Percentiles rank a stretch among this genome's conserved stretches.
Evolutionary conservation across 2,888 invertebrate genomes (phyloP).

Genomic region (Carterocephalus palaemon): DNA sequence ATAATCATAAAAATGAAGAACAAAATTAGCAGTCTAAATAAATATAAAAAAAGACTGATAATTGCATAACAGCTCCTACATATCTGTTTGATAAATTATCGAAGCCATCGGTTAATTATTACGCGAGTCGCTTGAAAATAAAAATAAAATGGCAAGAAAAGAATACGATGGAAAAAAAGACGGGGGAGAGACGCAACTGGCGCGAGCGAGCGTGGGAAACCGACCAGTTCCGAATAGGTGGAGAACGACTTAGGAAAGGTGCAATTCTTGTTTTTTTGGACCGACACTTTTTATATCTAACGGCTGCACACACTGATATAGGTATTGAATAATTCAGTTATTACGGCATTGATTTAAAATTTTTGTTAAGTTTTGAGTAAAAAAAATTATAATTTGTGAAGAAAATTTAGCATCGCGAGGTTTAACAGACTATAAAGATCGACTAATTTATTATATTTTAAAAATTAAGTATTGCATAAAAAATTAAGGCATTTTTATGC

Average conservation of each 20-base stretch:
- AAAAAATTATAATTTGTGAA: no score
- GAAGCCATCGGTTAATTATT: constrained; percentile 21
- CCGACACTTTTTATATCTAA: constrained; percentile 61
- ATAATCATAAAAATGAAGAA: constrained; percentile 12
- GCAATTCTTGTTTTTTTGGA: constrained; percentile 67
- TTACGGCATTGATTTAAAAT: no score
- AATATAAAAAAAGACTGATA: constrained; percentile 30
- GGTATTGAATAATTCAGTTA: no score
- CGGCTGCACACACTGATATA: constrained; percentile 40
- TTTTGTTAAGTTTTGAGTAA: no score
- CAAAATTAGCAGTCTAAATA: constrained; percentile 6
- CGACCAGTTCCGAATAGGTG: constrained; percentile 68
- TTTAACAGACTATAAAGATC: no score
- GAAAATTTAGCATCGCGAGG: no score
- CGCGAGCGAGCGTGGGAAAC: constrained; percentile 78
- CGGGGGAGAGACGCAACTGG: constrained; percentile 75
- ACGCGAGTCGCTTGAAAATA: constrained; percentile 17
- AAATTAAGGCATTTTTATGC: no score
- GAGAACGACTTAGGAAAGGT: constrained; percentile 76
- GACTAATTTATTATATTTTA: no score
- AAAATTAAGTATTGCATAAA: no score
- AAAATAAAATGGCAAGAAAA: constrained; percentile 49
- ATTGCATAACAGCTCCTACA: not conserved
- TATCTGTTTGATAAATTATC: constrained; percentile 18
- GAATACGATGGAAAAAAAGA: constrained; percentile 52